Evolutionary conservation across 2,888 invertebrate species (phyloP), one percentile per base, ranked within the genome.

Genomic region (Aspidapion aeneum): DNA sequence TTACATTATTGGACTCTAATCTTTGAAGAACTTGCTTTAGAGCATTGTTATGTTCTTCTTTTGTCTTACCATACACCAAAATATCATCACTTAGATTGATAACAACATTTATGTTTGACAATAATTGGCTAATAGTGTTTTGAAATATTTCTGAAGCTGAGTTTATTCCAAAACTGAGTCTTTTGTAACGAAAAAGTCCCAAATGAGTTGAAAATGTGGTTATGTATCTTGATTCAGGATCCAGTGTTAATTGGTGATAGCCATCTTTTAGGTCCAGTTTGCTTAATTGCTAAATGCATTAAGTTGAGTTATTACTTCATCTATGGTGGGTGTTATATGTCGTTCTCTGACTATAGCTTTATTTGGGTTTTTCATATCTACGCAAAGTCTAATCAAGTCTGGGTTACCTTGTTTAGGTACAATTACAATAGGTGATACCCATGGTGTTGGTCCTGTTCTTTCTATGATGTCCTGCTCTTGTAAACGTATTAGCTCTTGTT

Each of bases 171-270:
- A 77, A 78, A 68, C 73, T 71, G 1, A 77, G 58, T 60, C 78
- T 54, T 66, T 79, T 80, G 63, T 77, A 81, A 21, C 75, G 63
- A 62, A 63, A 78, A 7, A 80, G 57, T 0, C 78, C 78, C 22
- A 68, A 68, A 18, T 69, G 69, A 1, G 78, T n/a, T 2, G 74
- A 73, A 63, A 79, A 79, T 2, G 76, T 77, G 48, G 78, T 79
- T 12, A 78, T 73, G 16, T 66, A 65, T 63, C 74, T 63, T 0
- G 74, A 76, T 12, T 73, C 67, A 22, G 68, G 66, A 18, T 71
- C 59, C 17, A 79, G 65, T 63, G 75, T 73, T 1, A 79, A 62
- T 63, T 79, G 78, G 66, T 79, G 77, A 65, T 74, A 78, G 1
- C 75, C 78, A 21, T 73, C 68, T 55, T 73, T 73, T 1, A 78